Percentiles rank a stretch among this genome's conserved stretches.
Conservation (phyloP, 1,140 invertebrate species). For the Sycophila sp. region DNA sequence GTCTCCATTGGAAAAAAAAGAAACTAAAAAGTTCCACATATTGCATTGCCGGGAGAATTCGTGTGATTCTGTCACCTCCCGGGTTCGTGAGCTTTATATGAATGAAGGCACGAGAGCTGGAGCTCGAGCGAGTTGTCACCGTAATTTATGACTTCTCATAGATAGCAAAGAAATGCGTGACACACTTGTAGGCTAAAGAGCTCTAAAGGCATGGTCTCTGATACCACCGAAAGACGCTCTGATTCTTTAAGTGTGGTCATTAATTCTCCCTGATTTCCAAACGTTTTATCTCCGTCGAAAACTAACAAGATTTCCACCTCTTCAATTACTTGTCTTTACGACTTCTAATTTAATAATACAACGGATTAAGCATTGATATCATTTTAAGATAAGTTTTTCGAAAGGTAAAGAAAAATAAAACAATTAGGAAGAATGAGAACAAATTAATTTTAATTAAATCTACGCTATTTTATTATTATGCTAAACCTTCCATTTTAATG, state of each 20-base stretch:
- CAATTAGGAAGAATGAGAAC: no score
- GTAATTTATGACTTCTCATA: conserved; percentile 43
- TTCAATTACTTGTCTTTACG: conserved; percentile 7
- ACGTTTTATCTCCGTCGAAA: not conserved
- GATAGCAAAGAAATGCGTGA: conserved; percentile 38
- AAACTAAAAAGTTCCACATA: conserved; percentile 1
- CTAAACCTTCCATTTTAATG: no score
- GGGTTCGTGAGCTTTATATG: conserved; percentile 26
- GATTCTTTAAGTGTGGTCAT: conserved; percentile 23
- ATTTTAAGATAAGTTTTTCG: no score
- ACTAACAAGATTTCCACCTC: not conserved
- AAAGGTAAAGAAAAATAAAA: no score
- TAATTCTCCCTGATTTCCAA: conserved; percentile 14
- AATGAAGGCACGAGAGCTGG: conserved; percentile 31
- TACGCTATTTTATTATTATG: no score
- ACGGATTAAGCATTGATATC: not conserved
- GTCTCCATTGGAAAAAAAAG: not conserved
- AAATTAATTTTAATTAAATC: no score
- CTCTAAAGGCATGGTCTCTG: not conserved
- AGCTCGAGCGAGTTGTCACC: not conserved
- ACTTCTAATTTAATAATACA: not conserved
- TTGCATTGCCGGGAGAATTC: conserved; percentile 36
- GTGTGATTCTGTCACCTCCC: conserved; percentile 45
- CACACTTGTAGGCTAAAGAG: conserved; percentile 1
- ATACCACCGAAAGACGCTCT: not conserved